Percentiles rank a stretch among this genome's conserved stretches.
Conservation (phyloP, 2,888 invertebrate species). For the Hypomecis atomaria region DNA sequence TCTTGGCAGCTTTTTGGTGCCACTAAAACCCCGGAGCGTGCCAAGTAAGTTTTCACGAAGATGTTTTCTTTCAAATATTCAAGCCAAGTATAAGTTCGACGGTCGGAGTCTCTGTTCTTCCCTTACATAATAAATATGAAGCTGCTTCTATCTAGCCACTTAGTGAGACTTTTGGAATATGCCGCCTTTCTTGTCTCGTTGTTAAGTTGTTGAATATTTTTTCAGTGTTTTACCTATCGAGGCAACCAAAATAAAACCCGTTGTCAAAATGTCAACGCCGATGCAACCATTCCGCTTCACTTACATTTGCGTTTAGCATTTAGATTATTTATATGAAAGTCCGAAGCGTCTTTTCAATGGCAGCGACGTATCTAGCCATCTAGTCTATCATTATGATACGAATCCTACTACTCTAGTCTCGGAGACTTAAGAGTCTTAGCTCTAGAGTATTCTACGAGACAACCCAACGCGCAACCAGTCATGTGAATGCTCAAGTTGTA, state of each 20-base stretch:
- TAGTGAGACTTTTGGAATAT: neutral
- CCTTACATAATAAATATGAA: conserved; percentile 12
- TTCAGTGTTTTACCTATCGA: neutral
- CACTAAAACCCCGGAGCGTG: conserved; percentile 2
- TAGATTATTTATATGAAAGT: too few species aligned
- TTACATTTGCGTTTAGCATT: too few species aligned
- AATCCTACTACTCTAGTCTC: too few species aligned
- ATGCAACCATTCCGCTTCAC: too few species aligned
- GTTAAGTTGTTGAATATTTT: neutral
- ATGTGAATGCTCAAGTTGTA: too few species aligned
- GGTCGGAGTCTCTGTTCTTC: neutral
- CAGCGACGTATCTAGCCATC: too few species aligned
- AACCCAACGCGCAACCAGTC: too few species aligned
- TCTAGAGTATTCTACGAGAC: too few species aligned
- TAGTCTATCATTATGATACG: too few species aligned
- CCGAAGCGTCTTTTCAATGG: too few species aligned
- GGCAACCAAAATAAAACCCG: neutral
- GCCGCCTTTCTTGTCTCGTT: neutral
- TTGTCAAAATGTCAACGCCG: too few species aligned
- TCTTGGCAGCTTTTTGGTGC: conserved; percentile 10
- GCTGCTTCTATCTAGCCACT: neutral
- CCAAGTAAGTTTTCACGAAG: conserved; percentile 13
- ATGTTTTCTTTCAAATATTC: conserved; percentile 11
- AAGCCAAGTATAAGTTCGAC: conserved; percentile 14
- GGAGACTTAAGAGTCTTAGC: too few species aligned